Evolutionary conservation across 2,888 invertebrate genomes (phyloP).

Genomic region (Chirona hameri): DNA sequence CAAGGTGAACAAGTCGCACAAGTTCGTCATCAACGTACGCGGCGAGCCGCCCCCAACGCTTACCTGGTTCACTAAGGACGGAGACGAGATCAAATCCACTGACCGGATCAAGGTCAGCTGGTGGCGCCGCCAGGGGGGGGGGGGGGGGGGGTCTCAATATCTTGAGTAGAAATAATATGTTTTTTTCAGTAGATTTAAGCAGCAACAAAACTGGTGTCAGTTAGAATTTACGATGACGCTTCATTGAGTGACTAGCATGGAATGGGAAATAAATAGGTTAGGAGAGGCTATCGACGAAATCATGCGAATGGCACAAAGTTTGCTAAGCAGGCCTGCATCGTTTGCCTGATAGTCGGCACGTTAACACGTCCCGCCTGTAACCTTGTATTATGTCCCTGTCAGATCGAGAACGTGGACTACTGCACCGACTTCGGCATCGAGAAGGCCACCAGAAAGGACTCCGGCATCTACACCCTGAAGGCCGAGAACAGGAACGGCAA

Average conservation of each 20-base stretch:
- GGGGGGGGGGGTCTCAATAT: neutral
- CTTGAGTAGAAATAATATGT: too few species aligned
- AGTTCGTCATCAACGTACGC: conserved; percentile 86
- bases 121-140: neutral
- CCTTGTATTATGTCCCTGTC: neutral
- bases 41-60: conserved; percentile 92
- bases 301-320: too few species aligned
- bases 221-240: too few species aligned
- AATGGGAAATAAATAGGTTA: too few species aligned
- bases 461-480: conserved; percentile 76
- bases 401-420: conserved; percentile 78
- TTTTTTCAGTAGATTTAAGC: too few species aligned
- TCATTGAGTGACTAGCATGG: too few species aligned
- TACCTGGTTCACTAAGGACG: conserved; percentile 84
- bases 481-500: conserved; percentile 81
- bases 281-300: too few species aligned
- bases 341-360: too few species aligned
- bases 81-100: conserved; percentile 71
- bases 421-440: conserved; percentile 79
- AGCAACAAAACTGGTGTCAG: too few species aligned
- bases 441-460: conserved; percentile 76
- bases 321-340: too few species aligned
- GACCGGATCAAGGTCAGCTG: conserved; percentile 65
- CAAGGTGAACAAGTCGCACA: conserved; percentile 90
- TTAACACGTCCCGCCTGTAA: too few species aligned